Percentiles rank a stretch among this genome's conserved stretches.
phyloP scores from a whole-genome alignment of 2,888 invertebrate genomes.

The Spatulosminthurus flaviceps region DNA sequence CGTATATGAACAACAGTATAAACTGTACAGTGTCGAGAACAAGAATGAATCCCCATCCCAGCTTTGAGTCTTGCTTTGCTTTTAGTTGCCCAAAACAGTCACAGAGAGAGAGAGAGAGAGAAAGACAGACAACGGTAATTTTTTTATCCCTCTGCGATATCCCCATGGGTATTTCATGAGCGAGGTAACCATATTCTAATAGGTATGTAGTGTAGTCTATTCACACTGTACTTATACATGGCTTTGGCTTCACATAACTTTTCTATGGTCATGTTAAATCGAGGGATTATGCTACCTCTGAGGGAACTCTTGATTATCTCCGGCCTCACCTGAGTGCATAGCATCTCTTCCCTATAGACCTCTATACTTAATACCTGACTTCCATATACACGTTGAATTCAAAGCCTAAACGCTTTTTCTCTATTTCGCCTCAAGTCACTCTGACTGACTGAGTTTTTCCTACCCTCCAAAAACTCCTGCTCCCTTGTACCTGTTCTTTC shows the following conservation, averaged over 20 bases:
- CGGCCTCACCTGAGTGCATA: conserved; percentile 42
- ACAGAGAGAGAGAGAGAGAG: conserved; percentile 2
- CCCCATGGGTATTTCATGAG: conserved; percentile 22
- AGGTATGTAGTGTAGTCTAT: background rate
- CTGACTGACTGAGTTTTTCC: background rate
- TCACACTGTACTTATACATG: background rate
- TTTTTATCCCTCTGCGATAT: conserved; percentile 25
- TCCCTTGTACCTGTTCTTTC: background rate
- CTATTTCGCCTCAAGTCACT: conserved; percentile 3
- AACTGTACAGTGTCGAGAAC: conserved; percentile 1
- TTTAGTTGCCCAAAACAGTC: background rate
- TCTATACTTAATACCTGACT: background rate
- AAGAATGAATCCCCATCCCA: conserved; percentile 13
- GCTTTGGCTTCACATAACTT: background rate
- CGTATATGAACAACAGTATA: background rate
- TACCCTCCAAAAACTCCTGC: background rate
- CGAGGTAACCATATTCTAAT: background rate
- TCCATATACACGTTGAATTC: background rate
- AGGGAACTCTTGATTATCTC: conserved; percentile 39
- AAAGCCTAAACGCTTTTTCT: background rate
- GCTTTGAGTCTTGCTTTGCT: background rate
- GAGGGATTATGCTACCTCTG: conserved; percentile 21
- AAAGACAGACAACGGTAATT: conserved; percentile 26
- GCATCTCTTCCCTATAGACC: no score
- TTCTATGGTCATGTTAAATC: conserved; percentile 16